Conservation (phyloP, 2,888 invertebrate species). For the Dryadula phaetusa region DNA sequence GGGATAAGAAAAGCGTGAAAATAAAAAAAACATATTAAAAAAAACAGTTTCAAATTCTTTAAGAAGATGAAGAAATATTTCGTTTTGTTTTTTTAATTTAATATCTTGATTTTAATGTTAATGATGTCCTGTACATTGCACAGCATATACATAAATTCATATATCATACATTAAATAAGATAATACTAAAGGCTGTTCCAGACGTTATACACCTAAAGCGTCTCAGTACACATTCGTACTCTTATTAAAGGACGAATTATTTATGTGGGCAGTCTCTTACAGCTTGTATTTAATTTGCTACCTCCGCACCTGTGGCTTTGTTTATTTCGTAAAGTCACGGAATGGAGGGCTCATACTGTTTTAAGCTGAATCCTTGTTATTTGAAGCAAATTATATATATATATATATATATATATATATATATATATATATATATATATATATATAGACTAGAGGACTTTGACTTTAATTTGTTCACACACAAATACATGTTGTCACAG, state of each 20-base stretch:
- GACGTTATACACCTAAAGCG: conserved; percentile 1
- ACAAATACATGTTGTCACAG: too few species aligned
- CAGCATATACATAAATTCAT: too few species aligned
- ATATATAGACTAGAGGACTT: too few species aligned
- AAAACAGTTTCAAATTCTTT: too few species aligned
- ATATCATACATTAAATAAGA: not conserved
- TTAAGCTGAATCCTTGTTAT: conserved; percentile 24
- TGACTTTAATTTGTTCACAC: too few species aligned
- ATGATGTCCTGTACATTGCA: too few species aligned
- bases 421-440: too few species aligned
- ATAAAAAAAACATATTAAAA: too few species aligned
- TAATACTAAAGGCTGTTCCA: conserved; percentile 16
- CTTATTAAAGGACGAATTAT: conserved; percentile 61
- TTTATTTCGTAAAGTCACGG: conserved; percentile 67
- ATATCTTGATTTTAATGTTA: too few species aligned
- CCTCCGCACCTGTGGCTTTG: conserved; percentile 72
- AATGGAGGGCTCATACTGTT: conserved; percentile 52
- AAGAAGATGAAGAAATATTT: too few species aligned
- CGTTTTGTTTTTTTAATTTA: too few species aligned
- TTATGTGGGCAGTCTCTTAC: conserved; percentile 61
- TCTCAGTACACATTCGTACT: conserved; percentile 28
- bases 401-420: not conserved
- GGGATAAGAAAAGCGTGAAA: too few species aligned
- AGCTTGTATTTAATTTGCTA: conserved; percentile 64
- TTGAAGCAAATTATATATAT: conserved; percentile 19